A percentile compares a stretch with the other conserved stretches of the same genome.
Evolutionary conservation across 2,797 vertebrate genomes (phyloP).

Genomic region (Halcyon smyrnensis): DNA sequence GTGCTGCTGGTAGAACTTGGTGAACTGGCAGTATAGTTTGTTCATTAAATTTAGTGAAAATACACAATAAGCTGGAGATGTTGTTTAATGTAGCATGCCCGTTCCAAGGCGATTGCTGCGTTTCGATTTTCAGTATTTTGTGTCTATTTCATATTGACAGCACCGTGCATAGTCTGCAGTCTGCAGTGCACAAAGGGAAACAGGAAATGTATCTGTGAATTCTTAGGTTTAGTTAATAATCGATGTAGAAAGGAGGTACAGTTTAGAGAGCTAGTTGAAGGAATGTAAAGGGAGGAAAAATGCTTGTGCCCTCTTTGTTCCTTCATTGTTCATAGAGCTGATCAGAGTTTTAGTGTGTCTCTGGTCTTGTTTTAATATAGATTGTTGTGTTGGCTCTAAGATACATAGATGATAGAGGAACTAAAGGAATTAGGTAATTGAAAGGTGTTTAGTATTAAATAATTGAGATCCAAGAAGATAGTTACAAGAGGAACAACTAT

Average conservation of each 20-base stretch:
- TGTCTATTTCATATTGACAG: background rate
- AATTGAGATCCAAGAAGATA: background rate
- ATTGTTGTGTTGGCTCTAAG: background rate
- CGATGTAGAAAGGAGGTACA: background rate
- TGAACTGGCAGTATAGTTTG: background rate
- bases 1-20: background rate
- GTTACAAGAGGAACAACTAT: background rate
- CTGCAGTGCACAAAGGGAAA: background rate
- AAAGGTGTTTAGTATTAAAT: background rate
- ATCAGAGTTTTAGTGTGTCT: background rate
- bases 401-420: background rate
- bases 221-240: background rate
- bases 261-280: background rate
- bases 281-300: background rate
- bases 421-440: background rate
- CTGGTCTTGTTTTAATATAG: background rate
- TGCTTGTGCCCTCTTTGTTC: background rate
- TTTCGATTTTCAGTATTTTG: background rate
- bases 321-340: background rate
- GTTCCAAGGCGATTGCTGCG: accelerated
- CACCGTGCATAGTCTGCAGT: background rate
- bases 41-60: background rate
- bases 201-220: background rate
- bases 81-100: background rate
- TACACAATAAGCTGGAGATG: background rate